A percentile compares a stretch with the other conserved stretches of the same genome.
Evolutionary conservation across 2,888 invertebrate species (phyloP).

Genomic region (Sesia bembeciformis): DNA sequence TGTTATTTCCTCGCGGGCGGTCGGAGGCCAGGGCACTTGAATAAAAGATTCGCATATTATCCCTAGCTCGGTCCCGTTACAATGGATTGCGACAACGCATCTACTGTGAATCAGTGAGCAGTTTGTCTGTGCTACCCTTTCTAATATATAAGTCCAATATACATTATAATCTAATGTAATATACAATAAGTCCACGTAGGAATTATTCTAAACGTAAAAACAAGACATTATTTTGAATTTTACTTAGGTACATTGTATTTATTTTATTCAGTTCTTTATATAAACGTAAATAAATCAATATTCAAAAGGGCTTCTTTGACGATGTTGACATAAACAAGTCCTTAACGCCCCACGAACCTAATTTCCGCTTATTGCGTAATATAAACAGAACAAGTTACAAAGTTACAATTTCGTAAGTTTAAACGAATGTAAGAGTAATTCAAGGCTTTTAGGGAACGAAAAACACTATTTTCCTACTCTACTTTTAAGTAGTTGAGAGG

Average conservation of each 20-base stretch:
- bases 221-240: too few species aligned
- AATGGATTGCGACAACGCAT: conserved; percentile 59
- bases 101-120: conserved; percentile 52
- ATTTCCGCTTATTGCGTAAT: background rate
- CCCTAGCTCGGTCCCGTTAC: conserved; percentile 43
- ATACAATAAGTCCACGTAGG: too few species aligned
- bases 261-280: too few species aligned
- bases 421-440: background rate
- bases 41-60: conserved; percentile 71
- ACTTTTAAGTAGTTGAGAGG: conserved; percentile 30
- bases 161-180: too few species aligned
- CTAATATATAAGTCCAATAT: too few species aligned
- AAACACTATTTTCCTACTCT: conserved; percentile 22
- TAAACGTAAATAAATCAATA: too few species aligned
- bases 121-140: too few species aligned
- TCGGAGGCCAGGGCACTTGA: conserved; percentile 61
- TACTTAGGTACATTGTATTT: too few species aligned
- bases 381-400: background rate
- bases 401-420: conserved; percentile 19
- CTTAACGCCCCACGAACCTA: background rate
- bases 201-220: too few species aligned
- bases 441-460: conserved; percentile 5
- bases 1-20: conserved; percentile 59
- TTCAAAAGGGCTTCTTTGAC: background rate
- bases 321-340: background rate